phyloP scores from a whole-genome alignment of 1,140 invertebrate species.

The Nasonia giraulti region DNA sequence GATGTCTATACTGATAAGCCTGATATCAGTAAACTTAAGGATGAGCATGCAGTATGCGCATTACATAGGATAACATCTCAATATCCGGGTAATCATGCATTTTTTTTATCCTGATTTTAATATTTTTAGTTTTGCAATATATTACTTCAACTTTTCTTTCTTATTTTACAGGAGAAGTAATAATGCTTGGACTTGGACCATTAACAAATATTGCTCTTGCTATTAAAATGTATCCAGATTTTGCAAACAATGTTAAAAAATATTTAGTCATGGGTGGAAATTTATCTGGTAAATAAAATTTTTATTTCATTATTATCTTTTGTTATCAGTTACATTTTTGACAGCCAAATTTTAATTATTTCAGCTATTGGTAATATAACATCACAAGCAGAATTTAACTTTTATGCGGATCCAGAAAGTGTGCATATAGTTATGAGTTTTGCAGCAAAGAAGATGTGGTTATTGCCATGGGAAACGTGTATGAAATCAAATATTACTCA shows the following conservation, averaged over 20 bases:
- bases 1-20: conserved; percentile 71
- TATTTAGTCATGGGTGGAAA: conserved; percentile 88
- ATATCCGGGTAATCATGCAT: conserved; percentile 65
- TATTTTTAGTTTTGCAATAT: conserved; percentile 1
- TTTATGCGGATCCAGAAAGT: conserved; percentile 85
- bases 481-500: conserved; percentile 70
- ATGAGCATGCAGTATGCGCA: conserved; percentile 72
- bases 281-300: conserved; percentile 74
- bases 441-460: conserved; percentile 75
- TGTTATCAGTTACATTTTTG: neutral
- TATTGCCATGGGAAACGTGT: conserved; percentile 81
- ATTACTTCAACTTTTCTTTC: conserved; percentile 33
- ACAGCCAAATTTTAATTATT: conserved; percentile 50
- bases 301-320: neutral
- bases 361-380: conserved; percentile 81
- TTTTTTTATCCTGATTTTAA: neutral
- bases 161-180: conserved; percentile 71
- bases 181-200: conserved; percentile 81
- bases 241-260: conserved; percentile 78
- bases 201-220: conserved; percentile 86
- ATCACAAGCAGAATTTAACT: conserved; percentile 86
- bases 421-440: conserved; percentile 80
- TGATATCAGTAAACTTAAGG: conserved; percentile 63
- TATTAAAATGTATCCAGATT: conserved; percentile 79
- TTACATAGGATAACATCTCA: conserved; percentile 73